phyloP scores from a whole-genome alignment of 1,140 invertebrate species.

The Zaprionus lachaisei region DNA sequence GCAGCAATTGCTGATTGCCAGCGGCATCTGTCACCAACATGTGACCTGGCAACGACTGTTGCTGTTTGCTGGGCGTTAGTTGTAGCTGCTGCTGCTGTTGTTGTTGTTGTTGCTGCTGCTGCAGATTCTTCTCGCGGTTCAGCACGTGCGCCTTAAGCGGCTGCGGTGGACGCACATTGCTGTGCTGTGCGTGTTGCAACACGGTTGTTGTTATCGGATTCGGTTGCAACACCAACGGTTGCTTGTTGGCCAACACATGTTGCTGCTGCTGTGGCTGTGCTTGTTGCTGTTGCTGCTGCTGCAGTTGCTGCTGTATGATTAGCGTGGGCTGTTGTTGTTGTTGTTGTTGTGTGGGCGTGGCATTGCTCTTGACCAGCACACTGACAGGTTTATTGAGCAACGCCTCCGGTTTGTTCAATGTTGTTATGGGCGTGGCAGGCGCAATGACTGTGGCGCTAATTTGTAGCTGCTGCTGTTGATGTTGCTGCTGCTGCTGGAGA shows the following conservation, averaged over 20 bases:
- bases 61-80: slow-evolving; percentile 54
- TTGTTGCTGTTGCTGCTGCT: slow-evolving; percentile 37
- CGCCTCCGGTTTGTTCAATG: slow-evolving; percentile 58
- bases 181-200: slow-evolving; percentile 71
- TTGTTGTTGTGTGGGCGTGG: slow-evolving; percentile 40
- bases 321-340: slow-evolving; percentile 42
- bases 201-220: slow-evolving; percentile 59
- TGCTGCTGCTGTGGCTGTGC: slow-evolving; percentile 27
- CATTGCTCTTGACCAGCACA: slow-evolving; percentile 72
- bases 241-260: slow-evolving; percentile 51
- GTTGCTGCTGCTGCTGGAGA: slow-evolving; percentile 33
- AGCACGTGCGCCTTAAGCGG: slow-evolving; percentile 78
- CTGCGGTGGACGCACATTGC: slow-evolving; percentile 66
- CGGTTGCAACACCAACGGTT: slow-evolving; percentile 68
- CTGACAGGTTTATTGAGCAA: slow-evolving; percentile 73
- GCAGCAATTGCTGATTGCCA: slow-evolving; percentile 56
- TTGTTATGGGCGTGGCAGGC: slow-evolving; percentile 59
- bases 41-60: slow-evolving; percentile 54
- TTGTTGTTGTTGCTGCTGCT: slow-evolving; percentile 62
- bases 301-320: slow-evolving; percentile 66
- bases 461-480: slow-evolving; percentile 42
- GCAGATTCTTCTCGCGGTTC: slow-evolving; percentile 75
- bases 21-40: slow-evolving; percentile 66
- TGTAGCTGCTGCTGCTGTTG: slow-evolving; percentile 50
- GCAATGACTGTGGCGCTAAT: slow-evolving; percentile 61